Evolutionary conservation across 2,113 vertebrate genomes (phyloP).

Genomic region (Dasyprocta punctata): DNA sequence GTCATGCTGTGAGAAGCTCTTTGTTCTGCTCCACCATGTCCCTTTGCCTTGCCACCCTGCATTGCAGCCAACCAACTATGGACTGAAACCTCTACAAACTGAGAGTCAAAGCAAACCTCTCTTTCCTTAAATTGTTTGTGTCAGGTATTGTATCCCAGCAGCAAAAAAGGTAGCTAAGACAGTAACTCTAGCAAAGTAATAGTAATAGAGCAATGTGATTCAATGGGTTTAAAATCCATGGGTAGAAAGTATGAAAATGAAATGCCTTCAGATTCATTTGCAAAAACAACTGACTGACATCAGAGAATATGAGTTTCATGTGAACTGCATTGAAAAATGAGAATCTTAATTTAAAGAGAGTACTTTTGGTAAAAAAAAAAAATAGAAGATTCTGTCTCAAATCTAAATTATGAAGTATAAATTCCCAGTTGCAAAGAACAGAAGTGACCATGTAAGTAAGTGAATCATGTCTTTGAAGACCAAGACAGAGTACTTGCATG

Average conservation of each 20-base stretch:
- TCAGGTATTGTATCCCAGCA: neutral
- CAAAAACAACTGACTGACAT: constrained; percentile 24
- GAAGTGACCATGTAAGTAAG: neutral
- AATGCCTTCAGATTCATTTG: neutral
- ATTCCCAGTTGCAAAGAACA: neutral
- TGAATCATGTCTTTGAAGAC: neutral
- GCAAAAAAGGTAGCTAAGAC: neutral
- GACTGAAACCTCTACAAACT: neutral
- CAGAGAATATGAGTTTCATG: neutral
- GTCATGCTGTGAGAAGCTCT: neutral
- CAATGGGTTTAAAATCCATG: neutral
- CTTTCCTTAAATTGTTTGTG: neutral
- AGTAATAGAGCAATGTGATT: neutral
- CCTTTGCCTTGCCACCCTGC: neutral
- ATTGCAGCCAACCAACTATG: neutral
- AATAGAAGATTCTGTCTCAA: neutral
- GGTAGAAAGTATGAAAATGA: constrained; percentile 16
- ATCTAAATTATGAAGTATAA: neutral
- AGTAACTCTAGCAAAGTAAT: neutral
- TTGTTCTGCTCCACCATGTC: neutral
- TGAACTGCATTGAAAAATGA: neutral
- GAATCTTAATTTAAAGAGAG: neutral
- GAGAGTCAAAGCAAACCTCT: neutral
- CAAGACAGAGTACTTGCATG: neutral
- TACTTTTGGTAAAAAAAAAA: neutral